Conservation (phyloP, 2,113 vertebrate species). For the Ammospiza caudacuta region DNA sequence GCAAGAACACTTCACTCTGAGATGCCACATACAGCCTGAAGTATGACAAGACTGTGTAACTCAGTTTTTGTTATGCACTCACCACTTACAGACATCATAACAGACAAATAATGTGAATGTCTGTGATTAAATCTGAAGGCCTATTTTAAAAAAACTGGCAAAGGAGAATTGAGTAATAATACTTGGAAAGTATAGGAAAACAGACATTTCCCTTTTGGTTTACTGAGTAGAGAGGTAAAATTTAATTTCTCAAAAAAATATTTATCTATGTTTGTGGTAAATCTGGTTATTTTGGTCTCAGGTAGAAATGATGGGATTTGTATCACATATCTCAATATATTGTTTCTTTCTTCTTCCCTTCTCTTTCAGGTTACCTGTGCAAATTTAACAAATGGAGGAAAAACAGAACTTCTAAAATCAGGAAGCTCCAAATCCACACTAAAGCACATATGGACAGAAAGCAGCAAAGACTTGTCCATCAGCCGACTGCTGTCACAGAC, state of each 20-base stretch:
- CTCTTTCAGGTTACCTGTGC: constrained; percentile 84
- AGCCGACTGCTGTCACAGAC: constrained; percentile 97
- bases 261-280: background rate
- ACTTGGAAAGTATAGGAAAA: background rate
- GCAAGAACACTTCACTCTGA: background rate
- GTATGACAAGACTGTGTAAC: background rate
- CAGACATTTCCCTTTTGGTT: background rate
- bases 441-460: constrained; percentile 98
- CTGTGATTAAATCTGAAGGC: background rate
- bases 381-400: constrained; percentile 86
- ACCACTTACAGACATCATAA: background rate
- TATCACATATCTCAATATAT: background rate
- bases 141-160: background rate
- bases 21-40: background rate
- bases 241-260: background rate
- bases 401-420: constrained; percentile 90
- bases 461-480: constrained; percentile 97
- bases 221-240: background rate
- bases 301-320: background rate
- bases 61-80: background rate
- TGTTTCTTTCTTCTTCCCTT: constrained; percentile 22
- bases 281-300: background rate
- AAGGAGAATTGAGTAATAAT: background rate
- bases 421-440: constrained; percentile 92
- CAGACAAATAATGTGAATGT: background rate